Base-by-base conservation (phyloP, 2,113 vertebrate species). In the Rhagologus leucostigma region DNA sequence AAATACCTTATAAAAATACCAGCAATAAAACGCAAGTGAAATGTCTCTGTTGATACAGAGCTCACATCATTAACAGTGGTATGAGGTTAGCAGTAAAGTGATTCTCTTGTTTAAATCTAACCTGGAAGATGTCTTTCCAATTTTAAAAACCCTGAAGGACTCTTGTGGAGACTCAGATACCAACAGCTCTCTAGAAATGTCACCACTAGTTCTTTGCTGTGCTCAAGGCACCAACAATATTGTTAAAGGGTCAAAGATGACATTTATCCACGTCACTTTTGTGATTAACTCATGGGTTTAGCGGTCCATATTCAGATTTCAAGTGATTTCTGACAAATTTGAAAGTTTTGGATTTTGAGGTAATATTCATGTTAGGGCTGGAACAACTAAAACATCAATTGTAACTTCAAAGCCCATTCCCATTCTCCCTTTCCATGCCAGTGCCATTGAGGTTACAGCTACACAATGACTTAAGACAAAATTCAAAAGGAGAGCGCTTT, bases 1-100 rank as follows among this genome's bases (percentile, higher is more conserved):
- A 89, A 96, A 89, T 60, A 93, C 49, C 44, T 90, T 95, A 83
- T 90, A 90, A 97, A 95, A 93, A 87, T 65, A 67, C 59, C 87
- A 97, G 41, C 71, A 71, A 16, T 93, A 84, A 95, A 90, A 83
- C 16, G 53, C 47, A 93, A 94, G 68, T 74, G 65, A 71, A 85
- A 65, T 37, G 41, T n/a, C 67, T 75, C 37, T 64, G 42, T 60
- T 65, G 42, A 55, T 82, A 79, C 33, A 33, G 50, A 81, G 23
- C 60, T 93, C 89, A 56, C 62, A 86, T 80, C 85, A 68, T 87
- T 52, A 64, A 75, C 22, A 41, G 84, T 33, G 52, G 50, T 89
- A 70, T 79, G 62, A 90, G 37, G 39, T 82, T 89, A 81, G n/a
- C 63, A 74, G 50, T 67, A 89, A 95, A 95, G 91, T 35, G 37